Evolutionary conservation across 2,888 invertebrate genomes (phyloP).

Genomic region (Ormyrus thymus): DNA sequence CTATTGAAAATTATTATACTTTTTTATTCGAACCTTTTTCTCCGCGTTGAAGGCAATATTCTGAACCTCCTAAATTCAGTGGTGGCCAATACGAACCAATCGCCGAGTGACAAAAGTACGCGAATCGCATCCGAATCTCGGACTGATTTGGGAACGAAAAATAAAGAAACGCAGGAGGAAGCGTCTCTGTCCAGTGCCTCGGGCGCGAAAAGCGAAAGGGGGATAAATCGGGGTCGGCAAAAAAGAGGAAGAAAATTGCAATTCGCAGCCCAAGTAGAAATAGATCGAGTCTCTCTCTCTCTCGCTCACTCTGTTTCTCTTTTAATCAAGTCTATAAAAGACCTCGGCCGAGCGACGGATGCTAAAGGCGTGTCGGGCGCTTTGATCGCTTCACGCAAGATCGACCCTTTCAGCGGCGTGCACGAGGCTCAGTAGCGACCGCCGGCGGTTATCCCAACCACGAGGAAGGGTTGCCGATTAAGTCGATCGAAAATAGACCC

Average conservation of each 20-base stretch:
- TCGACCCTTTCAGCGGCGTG: constrained; percentile 47
- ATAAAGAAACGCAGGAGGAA: no score
- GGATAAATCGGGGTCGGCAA: neutral
- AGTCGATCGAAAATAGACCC: constrained; percentile 20
- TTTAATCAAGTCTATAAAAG: constrained; percentile 42
- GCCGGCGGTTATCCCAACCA: neutral
- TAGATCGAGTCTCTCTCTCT: constrained; percentile 22
- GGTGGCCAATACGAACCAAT: no score
- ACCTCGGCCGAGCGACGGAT: neutral
- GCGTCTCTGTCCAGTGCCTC: neutral
- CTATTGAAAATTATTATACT: no score
- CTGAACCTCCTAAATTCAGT: no score
- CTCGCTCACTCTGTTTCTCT: constrained; percentile 17
- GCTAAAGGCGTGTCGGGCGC: constrained; percentile 44
- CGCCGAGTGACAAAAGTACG: no score
- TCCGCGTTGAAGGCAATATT: no score
- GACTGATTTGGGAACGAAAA: no score
- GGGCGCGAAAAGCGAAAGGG: constrained; percentile 2
- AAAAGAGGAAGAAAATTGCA: constrained; percentile 31
- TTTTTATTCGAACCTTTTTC: no score
- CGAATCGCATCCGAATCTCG: no score
- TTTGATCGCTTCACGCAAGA: constrained; percentile 69
- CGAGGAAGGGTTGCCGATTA: constrained; percentile 10
- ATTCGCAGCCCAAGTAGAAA: constrained; percentile 18
- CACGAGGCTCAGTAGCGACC: neutral